Conservation (phyloP, 2,113 vertebrate species). For the Enhydra lutris region DNA sequence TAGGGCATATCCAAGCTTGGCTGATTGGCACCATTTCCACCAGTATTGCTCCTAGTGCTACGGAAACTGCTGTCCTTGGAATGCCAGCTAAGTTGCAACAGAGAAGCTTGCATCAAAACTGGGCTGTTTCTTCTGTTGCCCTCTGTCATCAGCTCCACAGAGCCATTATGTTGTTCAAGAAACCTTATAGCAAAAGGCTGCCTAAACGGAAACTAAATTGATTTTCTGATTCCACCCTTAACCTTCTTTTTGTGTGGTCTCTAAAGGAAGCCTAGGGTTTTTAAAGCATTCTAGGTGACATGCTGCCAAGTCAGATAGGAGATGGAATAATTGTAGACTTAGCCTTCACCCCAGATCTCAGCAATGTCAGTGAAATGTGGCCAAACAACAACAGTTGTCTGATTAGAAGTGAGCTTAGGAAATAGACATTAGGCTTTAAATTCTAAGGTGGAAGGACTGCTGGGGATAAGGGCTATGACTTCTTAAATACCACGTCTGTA, state of each 20-base stretch:
- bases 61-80: neutral
- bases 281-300: conserved; percentile 1
- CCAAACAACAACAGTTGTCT: conserved; percentile 26
- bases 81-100: neutral
- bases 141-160: conserved; percentile 34
- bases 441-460: neutral
- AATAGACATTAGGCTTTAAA: neutral
- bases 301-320: conserved; percentile 20
- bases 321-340: conserved; percentile 57
- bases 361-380: neutral
- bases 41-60: neutral
- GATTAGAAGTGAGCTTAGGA: neutral
- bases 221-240: conserved; percentile 62
- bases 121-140: neutral
- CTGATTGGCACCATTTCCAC: neutral
- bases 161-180: conserved; percentile 42
- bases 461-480: neutral
- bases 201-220: conserved; percentile 33
- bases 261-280: conserved; percentile 24
- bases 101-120: neutral
- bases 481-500: neutral
- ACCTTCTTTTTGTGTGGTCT: conserved; percentile 26
- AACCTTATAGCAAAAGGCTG: conserved; percentile 25
- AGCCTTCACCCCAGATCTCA: conserved; percentile 45
- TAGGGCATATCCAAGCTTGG: neutral